Percentiles rank a stretch among this genome's conserved stretches.
Evolutionary conservation across 2,113 vertebrate genomes (phyloP).

Genomic region (Callocephalon fimbriatum): DNA sequence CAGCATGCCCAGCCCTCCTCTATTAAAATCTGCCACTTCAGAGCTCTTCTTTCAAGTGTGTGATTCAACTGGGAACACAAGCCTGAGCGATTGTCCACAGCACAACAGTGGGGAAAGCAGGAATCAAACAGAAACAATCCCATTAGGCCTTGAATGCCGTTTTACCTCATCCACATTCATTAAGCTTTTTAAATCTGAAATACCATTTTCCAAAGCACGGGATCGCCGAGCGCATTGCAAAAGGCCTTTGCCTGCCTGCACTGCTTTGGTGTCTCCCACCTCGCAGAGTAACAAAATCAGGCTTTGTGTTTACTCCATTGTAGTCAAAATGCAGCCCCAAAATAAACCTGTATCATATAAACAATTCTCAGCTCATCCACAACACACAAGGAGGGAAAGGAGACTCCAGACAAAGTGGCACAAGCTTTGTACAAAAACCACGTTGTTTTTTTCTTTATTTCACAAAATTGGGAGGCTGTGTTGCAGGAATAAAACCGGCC

Average conservation of each 20-base stretch:
- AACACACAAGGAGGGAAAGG: neutral
- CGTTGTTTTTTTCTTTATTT: slow-evolving; percentile 61
- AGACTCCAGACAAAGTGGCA: slow-evolving; percentile 20
- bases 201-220: rapidly evolving
- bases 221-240: rapidly evolving
- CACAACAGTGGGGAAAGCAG: neutral
- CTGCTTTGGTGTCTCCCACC: rapidly evolving
- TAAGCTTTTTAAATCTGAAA: rapidly evolving
- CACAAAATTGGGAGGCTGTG: slow-evolving; percentile 63
- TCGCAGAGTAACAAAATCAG: rapidly evolving
- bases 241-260: rapidly evolving
- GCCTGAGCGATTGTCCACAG: rapidly evolving
- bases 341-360: rapidly evolving
- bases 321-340: rapidly evolving
- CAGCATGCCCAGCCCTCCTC: neutral
- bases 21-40: neutral
- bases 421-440: slow-evolving; percentile 74
- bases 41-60: neutral
- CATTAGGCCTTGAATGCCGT: rapidly evolving
- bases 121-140: neutral
- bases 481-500: slow-evolving; percentile 63
- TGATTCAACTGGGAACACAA: rapidly evolving
- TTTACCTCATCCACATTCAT: rapidly evolving
- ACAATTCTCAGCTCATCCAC: neutral
- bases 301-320: rapidly evolving